Evolutionary conservation across 2,888 invertebrate genomes (phyloP).

Genomic region (Hydrotaea diabolus): DNA sequence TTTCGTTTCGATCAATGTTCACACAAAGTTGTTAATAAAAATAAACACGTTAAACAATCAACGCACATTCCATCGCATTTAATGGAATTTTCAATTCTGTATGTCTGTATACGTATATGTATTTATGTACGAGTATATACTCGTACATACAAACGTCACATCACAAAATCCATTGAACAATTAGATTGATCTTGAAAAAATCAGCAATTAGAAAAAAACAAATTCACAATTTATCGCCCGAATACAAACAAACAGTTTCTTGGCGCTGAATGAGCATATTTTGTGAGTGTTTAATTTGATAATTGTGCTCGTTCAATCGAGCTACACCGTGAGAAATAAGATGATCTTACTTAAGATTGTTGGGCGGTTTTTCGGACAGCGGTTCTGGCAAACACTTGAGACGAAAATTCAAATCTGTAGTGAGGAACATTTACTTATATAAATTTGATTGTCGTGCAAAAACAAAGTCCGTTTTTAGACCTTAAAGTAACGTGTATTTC

Average conservation of each 20-base stretch:
- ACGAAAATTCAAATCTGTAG: too few species aligned
- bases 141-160: slow-evolving; percentile 13
- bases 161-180: slow-evolving; percentile 31
- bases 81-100: slow-evolving; percentile 36
- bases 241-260: slow-evolving; percentile 33
- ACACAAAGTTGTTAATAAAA: slow-evolving; percentile 45
- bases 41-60: slow-evolving; percentile 61
- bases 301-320: slow-evolving; percentile 27
- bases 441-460: too few species aligned
- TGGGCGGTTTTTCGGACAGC: too few species aligned
- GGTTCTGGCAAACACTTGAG: too few species aligned
- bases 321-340: slow-evolving; percentile 11
- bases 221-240: slow-evolving; percentile 7
- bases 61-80: slow-evolving; percentile 57
- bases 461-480: too few species aligned
- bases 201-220: slow-evolving; percentile 23
- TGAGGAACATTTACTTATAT: too few species aligned
- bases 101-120: too few species aligned
- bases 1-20: slow-evolving; percentile 16
- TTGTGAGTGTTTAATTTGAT: slow-evolving; percentile 24
- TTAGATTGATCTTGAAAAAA: slow-evolving; percentile 60
- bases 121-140: background rate
- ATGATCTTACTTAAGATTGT: too few species aligned
- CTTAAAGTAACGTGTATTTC: too few species aligned
- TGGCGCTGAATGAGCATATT: slow-evolving; percentile 24